Base-by-base conservation (phyloP, 2,888 invertebrate species). In the Lasioglossum lativentre region DNA sequence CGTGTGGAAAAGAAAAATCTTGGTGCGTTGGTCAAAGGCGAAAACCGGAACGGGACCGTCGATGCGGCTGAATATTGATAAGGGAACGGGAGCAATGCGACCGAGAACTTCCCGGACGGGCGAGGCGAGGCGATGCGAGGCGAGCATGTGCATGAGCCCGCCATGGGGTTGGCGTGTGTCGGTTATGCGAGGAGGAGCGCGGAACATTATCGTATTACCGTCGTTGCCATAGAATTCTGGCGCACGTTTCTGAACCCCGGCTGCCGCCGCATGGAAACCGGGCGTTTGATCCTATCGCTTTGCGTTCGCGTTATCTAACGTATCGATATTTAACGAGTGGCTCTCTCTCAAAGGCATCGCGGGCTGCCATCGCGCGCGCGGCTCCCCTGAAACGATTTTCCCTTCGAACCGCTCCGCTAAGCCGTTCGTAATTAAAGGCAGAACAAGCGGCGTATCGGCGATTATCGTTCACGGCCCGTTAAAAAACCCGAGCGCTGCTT, bases 291-390 rank as follows among this genome's bases (percentile, higher is more conserved):
- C 75, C 83, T 80, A 85, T 87, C 87, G 78, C 78, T 66, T 78
- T 78, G 78, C 78, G 88, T 77, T 78, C 56, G 72, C 73, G 82
- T 86, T 89, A 89, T 89, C 86, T 79, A 75, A 75, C 83, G 79
- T 81, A 83, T 90, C 90, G 90, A 90, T 86, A 83, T 89, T 89
- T 89, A 81, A 82, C 68, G 83, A 71, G 83, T 68, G 75, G 77
- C 83, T 79, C 81, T 80, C 83, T 79, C 81, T 80, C 75, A 68
- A 59, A 78, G 47, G 52, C 75, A 68, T 19, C 78, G 45, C 74
- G 66, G 19, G n/a, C 63, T 68, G 66, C 23, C 16, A 30, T 34
- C 34, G 34, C 66, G 66, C 23, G 34, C 45, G 30, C n/a, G n/a
- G n/a, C n/a, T 12, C 73, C 14, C 40, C 23, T 34, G 66, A 73